phyloP scores from a whole-genome alignment of 2,113 vertebrate genomes.

The Sinocyclocheilus grahami region DNA sequence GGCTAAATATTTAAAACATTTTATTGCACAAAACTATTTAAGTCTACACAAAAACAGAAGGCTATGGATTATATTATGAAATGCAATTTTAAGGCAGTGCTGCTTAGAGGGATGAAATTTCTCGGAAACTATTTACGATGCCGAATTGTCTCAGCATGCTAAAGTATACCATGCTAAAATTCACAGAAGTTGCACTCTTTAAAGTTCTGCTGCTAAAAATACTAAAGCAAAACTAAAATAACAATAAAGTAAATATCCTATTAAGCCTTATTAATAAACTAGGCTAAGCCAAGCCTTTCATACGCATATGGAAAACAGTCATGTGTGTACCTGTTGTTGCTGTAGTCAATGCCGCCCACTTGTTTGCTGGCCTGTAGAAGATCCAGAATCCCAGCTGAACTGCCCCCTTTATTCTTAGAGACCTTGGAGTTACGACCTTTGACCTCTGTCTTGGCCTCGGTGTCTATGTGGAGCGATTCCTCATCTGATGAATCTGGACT shows the following conservation, averaged over 20 bases:
- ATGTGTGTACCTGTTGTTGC: conserved; percentile 87
- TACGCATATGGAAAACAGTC: not conserved
- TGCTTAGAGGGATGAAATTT: not conserved
- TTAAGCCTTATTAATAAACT: not conserved
- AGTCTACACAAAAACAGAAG: not conserved
- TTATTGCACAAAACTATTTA: not conserved
- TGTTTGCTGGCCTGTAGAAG: conserved; percentile 98
- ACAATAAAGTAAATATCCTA: not conserved
- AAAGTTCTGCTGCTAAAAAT: not conserved
- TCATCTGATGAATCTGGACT: conserved; percentile 91
- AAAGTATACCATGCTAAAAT: not conserved
- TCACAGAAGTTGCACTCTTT: not conserved
- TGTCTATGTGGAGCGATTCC: conserved; percentile 95
- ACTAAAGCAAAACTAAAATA: not conserved
- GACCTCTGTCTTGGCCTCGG: conserved; percentile 82
- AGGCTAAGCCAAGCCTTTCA: not conserved
- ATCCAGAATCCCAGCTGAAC: conserved; percentile 89
- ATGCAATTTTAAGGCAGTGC: not conserved
- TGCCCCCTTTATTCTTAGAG: conserved; percentile 86
- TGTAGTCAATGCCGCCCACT: conserved; percentile 96
- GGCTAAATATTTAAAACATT: not conserved
- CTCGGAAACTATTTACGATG: not conserved
- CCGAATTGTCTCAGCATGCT: not conserved
- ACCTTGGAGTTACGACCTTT: conserved; percentile 87
- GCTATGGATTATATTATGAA: not conserved